Conservation (phyloP, 2,888 invertebrate genomes). For the Neelides folsomi region DNA sequence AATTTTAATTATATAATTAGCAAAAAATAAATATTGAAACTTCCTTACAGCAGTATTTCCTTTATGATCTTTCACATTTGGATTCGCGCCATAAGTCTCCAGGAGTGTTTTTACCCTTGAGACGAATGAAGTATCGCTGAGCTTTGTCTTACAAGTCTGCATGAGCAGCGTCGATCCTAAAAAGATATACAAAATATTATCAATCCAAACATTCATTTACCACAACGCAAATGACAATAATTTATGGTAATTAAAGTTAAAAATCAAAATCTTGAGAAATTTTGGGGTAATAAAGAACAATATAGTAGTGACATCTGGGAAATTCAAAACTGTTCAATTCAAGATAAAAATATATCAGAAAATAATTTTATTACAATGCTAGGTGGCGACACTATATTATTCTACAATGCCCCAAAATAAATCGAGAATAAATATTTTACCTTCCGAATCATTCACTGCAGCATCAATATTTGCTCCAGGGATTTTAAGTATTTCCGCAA, state of each 20-base stretch:
- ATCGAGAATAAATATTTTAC: slow-evolving; percentile 10
- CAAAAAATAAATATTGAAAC: too few relatives aligned
- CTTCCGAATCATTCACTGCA: slow-evolving; percentile 19
- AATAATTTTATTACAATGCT: too few relatives aligned
- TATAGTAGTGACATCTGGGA: too few relatives aligned
- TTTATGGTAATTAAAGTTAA: too few relatives aligned
- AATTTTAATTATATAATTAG: too few relatives aligned
- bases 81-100: slow-evolving; percentile 39
- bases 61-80: slow-evolving; percentile 37
- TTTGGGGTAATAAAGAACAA: too few relatives aligned
- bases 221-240: neutral
- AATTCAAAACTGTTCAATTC: too few relatives aligned
- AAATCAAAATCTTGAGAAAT: too few relatives aligned
- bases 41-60: slow-evolving; percentile 39
- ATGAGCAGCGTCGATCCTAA: slow-evolving; percentile 21
- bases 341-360: too few relatives aligned
- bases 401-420: too few relatives aligned
- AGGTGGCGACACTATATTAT: too few relatives aligned
- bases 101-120: slow-evolving; percentile 37
- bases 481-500: slow-evolving; percentile 38
- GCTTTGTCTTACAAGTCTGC: slow-evolving; percentile 14
- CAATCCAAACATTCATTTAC: neutral
- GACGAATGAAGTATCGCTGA: slow-evolving; percentile 4
- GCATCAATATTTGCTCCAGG: slow-evolving; percentile 37
- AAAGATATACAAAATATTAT: too few relatives aligned